phyloP scores from a whole-genome alignment of 2,113 vertebrate species.

The Cynocephalus volans region DNA sequence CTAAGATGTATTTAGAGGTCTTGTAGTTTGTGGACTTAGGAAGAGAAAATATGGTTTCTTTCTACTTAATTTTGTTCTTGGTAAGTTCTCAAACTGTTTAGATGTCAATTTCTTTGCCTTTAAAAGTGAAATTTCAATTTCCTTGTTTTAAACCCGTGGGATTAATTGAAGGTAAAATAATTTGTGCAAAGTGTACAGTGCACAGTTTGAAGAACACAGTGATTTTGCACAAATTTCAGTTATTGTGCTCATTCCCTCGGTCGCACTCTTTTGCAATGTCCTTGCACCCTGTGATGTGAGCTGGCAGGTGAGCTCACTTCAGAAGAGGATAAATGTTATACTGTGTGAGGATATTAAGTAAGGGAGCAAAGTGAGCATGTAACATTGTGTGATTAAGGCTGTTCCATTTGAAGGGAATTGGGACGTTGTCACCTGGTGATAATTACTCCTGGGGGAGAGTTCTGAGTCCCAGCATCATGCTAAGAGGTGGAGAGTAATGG shows the following conservation, averaged over 20 bases:
- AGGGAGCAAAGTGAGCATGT: neutral
- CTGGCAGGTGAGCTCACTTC: neutral
- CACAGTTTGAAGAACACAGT: too few species aligned
- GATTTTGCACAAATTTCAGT: too few species aligned
- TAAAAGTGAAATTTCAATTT: neutral
- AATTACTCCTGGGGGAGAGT: too few species aligned
- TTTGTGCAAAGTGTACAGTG: neutral
- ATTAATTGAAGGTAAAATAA: neutral
- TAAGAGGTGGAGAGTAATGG: too few species aligned
- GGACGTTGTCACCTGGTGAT: neutral
- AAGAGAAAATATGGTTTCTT: neutral
- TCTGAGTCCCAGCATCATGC: neutral
- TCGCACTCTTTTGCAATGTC: rapidly evolving
- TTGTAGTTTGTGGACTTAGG: neutral
- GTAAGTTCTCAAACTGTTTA: neutral
- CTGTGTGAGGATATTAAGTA: too few species aligned
- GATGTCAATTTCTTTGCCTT: neutral
- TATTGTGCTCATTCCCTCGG: neutral
- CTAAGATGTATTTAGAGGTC: neutral
- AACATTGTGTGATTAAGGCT: neutral
- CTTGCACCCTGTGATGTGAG: neutral
- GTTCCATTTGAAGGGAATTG: neutral
- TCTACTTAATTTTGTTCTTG: neutral
- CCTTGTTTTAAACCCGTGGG: too few species aligned
- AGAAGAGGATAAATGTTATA: too few species aligned